A percentile compares a stretch with the other conserved stretches of the same genome.
Evolutionary conservation across 2,888 invertebrate genomes (phyloP).

Genomic region (Metalampra italica): DNA sequence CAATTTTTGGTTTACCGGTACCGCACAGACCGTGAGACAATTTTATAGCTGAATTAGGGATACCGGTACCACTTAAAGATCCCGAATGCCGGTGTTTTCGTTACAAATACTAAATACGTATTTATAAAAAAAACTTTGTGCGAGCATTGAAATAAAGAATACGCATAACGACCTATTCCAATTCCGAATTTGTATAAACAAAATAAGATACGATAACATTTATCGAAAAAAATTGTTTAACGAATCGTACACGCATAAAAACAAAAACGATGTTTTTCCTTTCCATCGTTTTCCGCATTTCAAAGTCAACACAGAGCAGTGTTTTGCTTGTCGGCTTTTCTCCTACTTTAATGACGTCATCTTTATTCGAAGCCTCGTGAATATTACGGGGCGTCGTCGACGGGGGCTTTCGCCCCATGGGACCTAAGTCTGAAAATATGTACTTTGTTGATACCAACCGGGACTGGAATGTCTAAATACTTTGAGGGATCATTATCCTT

Average conservation of each 20-base stretch:
- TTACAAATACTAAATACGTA: no score
- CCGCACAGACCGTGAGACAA: no score
- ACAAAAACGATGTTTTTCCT: conserved; percentile 33
- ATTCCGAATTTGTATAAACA: no score
- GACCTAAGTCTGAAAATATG: background rate
- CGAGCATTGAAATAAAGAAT: no score
- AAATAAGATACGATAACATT: conserved; percentile 35
- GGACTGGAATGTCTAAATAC: no score
- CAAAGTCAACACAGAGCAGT: conserved; percentile 37
- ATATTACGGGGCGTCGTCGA: conserved; percentile 29
- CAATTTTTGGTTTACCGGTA: no score
- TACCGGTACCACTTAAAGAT: no score
- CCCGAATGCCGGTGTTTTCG: background rate
- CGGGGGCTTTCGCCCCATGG: conserved; percentile 14
- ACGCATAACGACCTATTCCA: conserved; percentile 15
- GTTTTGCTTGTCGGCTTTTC: conserved; percentile 35
- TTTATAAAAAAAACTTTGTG: no score
- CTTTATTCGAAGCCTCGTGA: conserved; percentile 39
- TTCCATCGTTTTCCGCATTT: conserved; percentile 41
- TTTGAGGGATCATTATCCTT: no score
- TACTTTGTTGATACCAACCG: background rate
- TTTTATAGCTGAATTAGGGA: no score
- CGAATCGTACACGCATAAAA: conserved; percentile 41
- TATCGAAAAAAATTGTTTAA: conserved; percentile 43
- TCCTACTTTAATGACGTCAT: conserved; percentile 39